Evolutionary conservation across 2,888 invertebrate genomes (phyloP).

Genomic region (Drosophila atroscutellata): DNA sequence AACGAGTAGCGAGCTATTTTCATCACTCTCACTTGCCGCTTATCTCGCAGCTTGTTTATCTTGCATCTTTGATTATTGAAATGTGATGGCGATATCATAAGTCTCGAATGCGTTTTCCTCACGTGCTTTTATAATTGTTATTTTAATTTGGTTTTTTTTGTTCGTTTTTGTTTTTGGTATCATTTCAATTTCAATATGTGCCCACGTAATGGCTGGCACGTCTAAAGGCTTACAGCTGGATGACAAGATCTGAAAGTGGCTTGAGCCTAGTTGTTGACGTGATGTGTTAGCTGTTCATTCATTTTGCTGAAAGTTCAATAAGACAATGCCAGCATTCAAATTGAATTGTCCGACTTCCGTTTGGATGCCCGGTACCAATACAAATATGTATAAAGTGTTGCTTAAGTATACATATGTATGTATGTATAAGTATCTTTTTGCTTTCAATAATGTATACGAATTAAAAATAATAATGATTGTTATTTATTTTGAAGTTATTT

Average conservation of each 20-base stretch:
- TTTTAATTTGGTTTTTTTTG: slow-evolving; percentile 16
- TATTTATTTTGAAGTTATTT: neutral
- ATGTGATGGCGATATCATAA: slow-evolving; percentile 57
- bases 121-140: slow-evolving; percentile 28
- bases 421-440: neutral
- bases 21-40: slow-evolving; percentile 67
- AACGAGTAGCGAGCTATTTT: slow-evolving; percentile 9
- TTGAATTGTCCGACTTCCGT: slow-evolving; percentile 10
- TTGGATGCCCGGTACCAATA: neutral
- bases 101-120: slow-evolving; percentile 45
- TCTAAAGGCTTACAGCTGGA: slow-evolving; percentile 1
- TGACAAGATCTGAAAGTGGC: slow-evolving; percentile 34
- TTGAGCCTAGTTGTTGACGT: slow-evolving; percentile 33
- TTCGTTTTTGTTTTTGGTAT: slow-evolving; percentile 22
- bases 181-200: slow-evolving; percentile 31
- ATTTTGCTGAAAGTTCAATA: slow-evolving; percentile 38
- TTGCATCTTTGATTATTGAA: slow-evolving; percentile 62
- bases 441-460: neutral
- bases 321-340: slow-evolving; percentile 14
- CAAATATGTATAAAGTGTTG: neutral
- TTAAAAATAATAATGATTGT: neutral
- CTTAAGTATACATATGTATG: too few species aligned
- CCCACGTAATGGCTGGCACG: slow-evolving; percentile 60
- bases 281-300: slow-evolving; percentile 16
- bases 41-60: slow-evolving; percentile 64